Conservation (phyloP, 2,888 invertebrate species). For the Deroplatys truncata region DNA sequence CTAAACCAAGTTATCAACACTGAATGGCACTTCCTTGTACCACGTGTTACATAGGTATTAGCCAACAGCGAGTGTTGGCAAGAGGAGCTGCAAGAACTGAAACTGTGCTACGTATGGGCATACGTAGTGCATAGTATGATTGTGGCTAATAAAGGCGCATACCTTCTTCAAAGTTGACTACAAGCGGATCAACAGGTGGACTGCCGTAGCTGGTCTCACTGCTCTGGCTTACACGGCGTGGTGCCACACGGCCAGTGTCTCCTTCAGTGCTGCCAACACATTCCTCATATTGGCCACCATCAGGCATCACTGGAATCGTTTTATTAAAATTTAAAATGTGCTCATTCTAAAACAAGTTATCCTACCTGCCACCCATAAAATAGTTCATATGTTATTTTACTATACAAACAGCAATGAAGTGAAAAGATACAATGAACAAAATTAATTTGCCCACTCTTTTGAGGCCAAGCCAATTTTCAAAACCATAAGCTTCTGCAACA, state of each 20-base stretch:
- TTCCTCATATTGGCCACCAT: constrained; percentile 41
- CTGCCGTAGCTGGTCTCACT: constrained; percentile 34
- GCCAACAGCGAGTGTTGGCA: neutral
- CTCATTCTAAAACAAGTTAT: neutral
- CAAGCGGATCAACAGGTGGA: constrained; percentile 63
- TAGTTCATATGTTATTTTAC: too few relatives aligned
- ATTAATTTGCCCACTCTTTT: too few relatives aligned
- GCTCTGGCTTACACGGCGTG: constrained; percentile 30
- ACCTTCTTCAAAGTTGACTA: constrained; percentile 79
- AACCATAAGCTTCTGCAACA: too few relatives aligned
- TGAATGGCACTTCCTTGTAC: constrained; percentile 16
- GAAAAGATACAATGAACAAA: too few relatives aligned
- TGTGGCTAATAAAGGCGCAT: constrained; percentile 65
- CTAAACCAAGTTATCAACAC: constrained; percentile 14
- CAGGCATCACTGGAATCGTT: constrained; percentile 30
- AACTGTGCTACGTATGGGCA: constrained; percentile 9
- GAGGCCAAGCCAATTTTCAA: too few relatives aligned
- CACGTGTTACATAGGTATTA: neutral
- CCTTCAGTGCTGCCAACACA: constrained; percentile 43
- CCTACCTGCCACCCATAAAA: too few relatives aligned
- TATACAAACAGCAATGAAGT: too few relatives aligned
- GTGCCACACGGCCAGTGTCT: constrained; percentile 25
- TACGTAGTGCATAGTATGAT: constrained; percentile 5
- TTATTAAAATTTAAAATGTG: neutral
- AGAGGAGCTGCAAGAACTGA: neutral